Evolutionary conservation across 2,113 vertebrate species (phyloP).

Genomic region (Noturus placidus): DNA sequence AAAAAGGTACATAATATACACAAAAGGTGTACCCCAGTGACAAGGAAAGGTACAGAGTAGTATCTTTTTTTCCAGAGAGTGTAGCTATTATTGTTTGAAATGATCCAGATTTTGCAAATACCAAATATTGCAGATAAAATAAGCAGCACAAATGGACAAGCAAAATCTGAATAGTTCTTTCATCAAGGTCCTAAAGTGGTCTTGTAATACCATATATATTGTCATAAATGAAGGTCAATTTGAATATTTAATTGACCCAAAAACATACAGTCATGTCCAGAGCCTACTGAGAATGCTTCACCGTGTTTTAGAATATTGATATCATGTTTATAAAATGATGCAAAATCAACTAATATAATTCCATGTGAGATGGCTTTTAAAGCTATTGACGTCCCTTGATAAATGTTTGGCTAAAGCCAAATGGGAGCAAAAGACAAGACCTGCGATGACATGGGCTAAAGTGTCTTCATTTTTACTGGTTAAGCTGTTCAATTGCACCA

Average conservation of each 20-base stretch:
- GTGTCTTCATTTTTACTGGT: slow-evolving; percentile 51
- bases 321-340: background rate
- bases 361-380: background rate
- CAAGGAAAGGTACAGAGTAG: background rate
- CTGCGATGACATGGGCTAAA: slow-evolving; percentile 20
- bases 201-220: background rate
- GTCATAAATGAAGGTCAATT: background rate
- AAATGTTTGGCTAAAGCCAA: slow-evolving; percentile 24
- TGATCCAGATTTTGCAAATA: background rate
- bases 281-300: background rate
- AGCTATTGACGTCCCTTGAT: background rate
- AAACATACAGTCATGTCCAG: background rate
- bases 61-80: background rate
- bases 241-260: background rate
- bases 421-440: slow-evolving; percentile 30
- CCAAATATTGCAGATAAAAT: background rate
- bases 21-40: background rate
- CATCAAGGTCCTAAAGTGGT: background rate
- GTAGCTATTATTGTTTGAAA: background rate
- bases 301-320: background rate
- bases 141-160: background rate
- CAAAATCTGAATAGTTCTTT: background rate
- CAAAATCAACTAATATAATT: background rate
- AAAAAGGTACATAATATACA: background rate
- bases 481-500: slow-evolving; percentile 43